Evolutionary conservation across 2,888 invertebrate genomes (phyloP).

Genomic region (Harpagoxenus sublaevis): DNA sequence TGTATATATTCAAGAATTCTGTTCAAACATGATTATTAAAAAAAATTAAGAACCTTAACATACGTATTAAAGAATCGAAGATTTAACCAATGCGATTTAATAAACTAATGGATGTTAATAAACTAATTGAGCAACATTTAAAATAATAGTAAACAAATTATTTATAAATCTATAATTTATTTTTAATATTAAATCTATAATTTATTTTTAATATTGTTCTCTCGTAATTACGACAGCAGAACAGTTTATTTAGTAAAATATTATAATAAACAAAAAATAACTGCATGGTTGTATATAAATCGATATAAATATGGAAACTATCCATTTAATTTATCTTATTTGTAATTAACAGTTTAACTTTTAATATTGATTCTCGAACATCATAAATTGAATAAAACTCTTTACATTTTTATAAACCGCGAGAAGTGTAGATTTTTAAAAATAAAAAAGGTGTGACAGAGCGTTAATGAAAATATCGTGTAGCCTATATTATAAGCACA

Average conservation of each 20-base stretch:
- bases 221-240: not conserved
- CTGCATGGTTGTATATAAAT: not conserved
- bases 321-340: not conserved
- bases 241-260: not conserved
- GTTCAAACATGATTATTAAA: not conserved
- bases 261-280: not conserved
- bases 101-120: not conserved
- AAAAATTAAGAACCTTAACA: not conserved
- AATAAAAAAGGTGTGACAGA: not conserved
- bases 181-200: not conserved
- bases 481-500: not conserved
- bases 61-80: not conserved
- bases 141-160: not conserved
- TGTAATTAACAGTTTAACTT: not conserved
- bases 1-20: not conserved
- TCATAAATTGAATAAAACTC: not conserved
- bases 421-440: not conserved
- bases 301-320: not conserved
- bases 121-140: not conserved
- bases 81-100: not conserved
- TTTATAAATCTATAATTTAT: not conserved
- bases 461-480: constrained; percentile 11
- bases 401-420: not conserved
- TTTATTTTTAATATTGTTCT: not conserved
- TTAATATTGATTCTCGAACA: not conserved